These are phyloP conservation scores for Oxyura jamaicensis DNA, from an alignment of 2,113 vertebrate genomes.

Conservation along the genomic window DNA sequence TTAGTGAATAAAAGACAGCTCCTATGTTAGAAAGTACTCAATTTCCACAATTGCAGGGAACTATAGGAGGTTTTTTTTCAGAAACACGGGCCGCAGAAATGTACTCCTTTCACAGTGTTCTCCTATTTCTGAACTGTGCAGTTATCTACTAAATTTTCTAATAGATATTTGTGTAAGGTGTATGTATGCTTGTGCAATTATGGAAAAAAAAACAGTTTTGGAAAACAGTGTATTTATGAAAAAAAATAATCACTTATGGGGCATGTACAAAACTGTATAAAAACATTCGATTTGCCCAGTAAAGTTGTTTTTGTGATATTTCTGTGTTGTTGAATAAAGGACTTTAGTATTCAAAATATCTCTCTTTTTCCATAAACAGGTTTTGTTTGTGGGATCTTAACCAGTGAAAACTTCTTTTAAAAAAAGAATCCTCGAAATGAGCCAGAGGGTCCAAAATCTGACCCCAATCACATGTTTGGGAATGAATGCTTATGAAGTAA, in stretches of 20 bases:
- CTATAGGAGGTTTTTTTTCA: constrained; percentile 68
- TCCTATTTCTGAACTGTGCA: constrained; percentile 84
- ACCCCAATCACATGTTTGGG: not conserved
- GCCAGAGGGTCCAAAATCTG: not conserved
- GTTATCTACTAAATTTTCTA: constrained; percentile 86
- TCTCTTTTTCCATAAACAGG: constrained; percentile 81
- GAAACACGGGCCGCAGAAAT: constrained; percentile 76
- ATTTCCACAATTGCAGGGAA: constrained; percentile 75
- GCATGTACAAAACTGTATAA: constrained; percentile 89
- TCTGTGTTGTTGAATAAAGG: constrained; percentile 90
- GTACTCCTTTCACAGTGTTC: constrained; percentile 81
- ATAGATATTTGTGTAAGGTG: constrained; percentile 88
- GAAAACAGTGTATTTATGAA: constrained; percentile 88
- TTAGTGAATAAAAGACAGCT: constrained; percentile 79
- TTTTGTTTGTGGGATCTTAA: constrained; percentile 76
- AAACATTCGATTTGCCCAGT: constrained; percentile 85
- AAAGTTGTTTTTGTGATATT: constrained; percentile 89
- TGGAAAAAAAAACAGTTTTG: constrained; percentile 80
- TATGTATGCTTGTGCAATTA: constrained; percentile 90
- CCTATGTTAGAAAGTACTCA: constrained; percentile 74
- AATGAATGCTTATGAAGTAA: constrained; percentile 55
- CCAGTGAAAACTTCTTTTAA: constrained; percentile 40
- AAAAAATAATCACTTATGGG: constrained; percentile 83
- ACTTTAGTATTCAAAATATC: constrained; percentile 87
- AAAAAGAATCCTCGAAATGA: constrained; percentile 48